A percentile compares a stretch with the other conserved stretches of the same genome.
Conservation (phyloP, 1,140 invertebrate genomes). For the Fopius arisanus region DNA sequence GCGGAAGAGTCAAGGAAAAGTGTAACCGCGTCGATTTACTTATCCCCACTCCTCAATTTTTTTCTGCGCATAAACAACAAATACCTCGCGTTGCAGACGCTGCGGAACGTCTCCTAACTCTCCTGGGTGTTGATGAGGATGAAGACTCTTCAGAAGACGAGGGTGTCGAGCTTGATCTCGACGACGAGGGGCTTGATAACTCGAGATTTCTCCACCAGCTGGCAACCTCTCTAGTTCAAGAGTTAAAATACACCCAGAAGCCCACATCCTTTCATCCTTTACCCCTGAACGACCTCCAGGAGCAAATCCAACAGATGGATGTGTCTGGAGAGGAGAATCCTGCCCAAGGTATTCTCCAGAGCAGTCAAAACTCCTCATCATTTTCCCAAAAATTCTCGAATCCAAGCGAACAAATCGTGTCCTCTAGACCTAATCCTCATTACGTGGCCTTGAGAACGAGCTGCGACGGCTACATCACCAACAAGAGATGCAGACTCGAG, state of each 20-base stretch:
- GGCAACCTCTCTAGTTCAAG: constrained; percentile 50
- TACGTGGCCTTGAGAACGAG: background rate
- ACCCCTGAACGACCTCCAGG: constrained; percentile 7
- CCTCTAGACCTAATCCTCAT: background rate
- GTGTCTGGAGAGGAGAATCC: constrained; percentile 31
- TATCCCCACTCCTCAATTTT: constrained; percentile 9
- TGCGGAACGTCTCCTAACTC: constrained; percentile 51
- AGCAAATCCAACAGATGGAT: constrained; percentile 36
- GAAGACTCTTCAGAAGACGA: constrained; percentile 57
- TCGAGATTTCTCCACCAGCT: constrained; percentile 51
- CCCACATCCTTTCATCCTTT: constrained; percentile 9
- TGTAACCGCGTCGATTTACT: constrained; percentile 44
- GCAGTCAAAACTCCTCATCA: background rate
- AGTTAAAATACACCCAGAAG: constrained; percentile 46
- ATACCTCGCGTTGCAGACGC: constrained; percentile 43
- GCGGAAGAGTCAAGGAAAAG: constrained; percentile 17
- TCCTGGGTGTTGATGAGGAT: constrained; percentile 49
- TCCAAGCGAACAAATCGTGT: background rate
- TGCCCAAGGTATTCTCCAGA: background rate
- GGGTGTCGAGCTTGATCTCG: constrained; percentile 53
- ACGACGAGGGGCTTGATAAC: constrained; percentile 42
- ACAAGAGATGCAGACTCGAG: background rate
- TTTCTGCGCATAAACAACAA: background rate
- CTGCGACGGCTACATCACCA: background rate
- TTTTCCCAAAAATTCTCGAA: background rate